These are phyloP conservation scores for Proteles cristata DNA, from an alignment of 2,113 vertebrate species.

Conservation along the genomic window DNA sequence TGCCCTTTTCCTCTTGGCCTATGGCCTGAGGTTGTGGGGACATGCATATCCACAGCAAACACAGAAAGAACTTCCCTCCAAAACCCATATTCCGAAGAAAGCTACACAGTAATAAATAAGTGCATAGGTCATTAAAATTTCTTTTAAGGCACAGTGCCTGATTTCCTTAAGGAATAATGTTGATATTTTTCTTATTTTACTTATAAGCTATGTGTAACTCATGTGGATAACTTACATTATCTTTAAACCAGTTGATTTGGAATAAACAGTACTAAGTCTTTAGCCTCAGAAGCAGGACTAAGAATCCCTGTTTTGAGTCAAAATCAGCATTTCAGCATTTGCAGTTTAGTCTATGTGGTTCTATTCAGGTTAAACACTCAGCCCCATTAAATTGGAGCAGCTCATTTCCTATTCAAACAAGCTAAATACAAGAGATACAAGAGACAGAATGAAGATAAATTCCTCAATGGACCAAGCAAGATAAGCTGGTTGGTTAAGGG, in stretches of 20 bases:
- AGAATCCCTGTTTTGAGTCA: background rate
- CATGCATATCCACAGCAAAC: background rate
- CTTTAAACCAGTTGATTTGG: slow-evolving; percentile 9
- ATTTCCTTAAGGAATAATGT: slow-evolving; percentile 35
- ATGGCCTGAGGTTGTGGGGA: background rate
- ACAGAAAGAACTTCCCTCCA: background rate
- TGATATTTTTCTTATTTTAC: slow-evolving; percentile 31
- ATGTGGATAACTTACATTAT: slow-evolving; percentile 31
- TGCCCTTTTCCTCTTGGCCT: background rate
- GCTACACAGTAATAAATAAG: slow-evolving; percentile 33
- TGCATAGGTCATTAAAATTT: background rate
- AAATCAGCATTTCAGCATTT: slow-evolving; percentile 28
- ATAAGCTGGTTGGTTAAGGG: slow-evolving; percentile 73
- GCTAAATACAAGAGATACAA: slow-evolving; percentile 80
- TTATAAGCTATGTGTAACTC: background rate
- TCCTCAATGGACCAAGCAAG: slow-evolving; percentile 83
- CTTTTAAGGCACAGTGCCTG: slow-evolving; percentile 1
- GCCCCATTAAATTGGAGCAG: slow-evolving; percentile 68
- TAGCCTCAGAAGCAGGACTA: background rate
- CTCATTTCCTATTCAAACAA: slow-evolving; percentile 83
- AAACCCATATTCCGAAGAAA: slow-evolving; percentile 33
- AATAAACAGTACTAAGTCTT: slow-evolving; percentile 49
- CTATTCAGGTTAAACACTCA: slow-evolving; percentile 61
- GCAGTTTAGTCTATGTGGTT: slow-evolving; percentile 22
- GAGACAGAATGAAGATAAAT: slow-evolving; percentile 83